Evolutionary conservation across 1,140 invertebrate genomes (phyloP).

Genomic region (Anoplolepis gracilipes): DNA sequence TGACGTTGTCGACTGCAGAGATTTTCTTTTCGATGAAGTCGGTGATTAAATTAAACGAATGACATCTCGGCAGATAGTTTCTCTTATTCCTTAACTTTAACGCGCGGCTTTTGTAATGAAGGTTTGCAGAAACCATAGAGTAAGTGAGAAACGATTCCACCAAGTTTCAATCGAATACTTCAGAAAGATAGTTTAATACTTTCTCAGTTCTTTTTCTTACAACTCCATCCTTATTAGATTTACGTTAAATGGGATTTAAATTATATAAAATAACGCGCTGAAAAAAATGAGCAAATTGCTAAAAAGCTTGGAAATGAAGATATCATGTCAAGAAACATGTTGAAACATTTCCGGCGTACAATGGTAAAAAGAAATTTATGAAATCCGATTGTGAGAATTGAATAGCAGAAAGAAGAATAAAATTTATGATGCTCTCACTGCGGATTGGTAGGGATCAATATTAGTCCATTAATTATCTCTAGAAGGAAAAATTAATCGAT

Average conservation of each 20-base stretch:
- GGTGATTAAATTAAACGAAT: constrained; percentile 23
- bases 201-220: neutral
- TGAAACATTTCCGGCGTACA: neutral
- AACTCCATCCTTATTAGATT: constrained; percentile 1
- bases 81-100: neutral
- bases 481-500: neutral
- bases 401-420: constrained; percentile 9
- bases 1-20: neutral
- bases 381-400: constrained; percentile 1
- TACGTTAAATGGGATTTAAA: constrained; percentile 9
- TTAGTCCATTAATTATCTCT: neutral
- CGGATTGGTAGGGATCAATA: neutral
- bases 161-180: constrained; percentile 39
- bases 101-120: neutral
- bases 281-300: constrained; percentile 9
- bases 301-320: neutral
- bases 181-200: constrained; percentile 11
- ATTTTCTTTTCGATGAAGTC: neutral
- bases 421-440: constrained; percentile 25
- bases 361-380: constrained; percentile 30
- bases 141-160: constrained; percentile 33
- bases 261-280: neutral
- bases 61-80: neutral
- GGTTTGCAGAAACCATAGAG: constrained; percentile 4
- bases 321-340: neutral